Percentiles rank a stretch among this genome's conserved stretches.
These are phyloP conservation scores for Notodonta ziczac DNA, from an alignment of 2,888 invertebrate species.

Conservation along the genomic window DNA sequence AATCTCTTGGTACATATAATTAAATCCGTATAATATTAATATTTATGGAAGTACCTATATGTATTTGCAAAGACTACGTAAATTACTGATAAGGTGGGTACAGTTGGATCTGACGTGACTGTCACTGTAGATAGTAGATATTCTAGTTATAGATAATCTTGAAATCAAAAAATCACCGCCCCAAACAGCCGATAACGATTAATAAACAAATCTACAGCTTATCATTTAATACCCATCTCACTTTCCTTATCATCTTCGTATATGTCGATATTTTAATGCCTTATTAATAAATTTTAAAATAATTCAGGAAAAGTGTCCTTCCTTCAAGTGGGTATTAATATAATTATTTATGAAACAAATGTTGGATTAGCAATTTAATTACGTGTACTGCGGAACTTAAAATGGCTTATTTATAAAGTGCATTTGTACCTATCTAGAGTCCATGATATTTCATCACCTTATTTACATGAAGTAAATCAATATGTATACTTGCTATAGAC, in stretches of 20 bases:
- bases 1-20: neutral
- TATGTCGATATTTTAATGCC: slow-evolving; percentile 49
- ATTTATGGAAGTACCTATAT: neutral
- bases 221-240: slow-evolving; percentile 55
- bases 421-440: too few species aligned
- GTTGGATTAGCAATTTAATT: too few species aligned
- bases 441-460: too few species aligned
- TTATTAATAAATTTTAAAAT: slow-evolving; percentile 14
- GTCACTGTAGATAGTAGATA: slow-evolving; percentile 18
- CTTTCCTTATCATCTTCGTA: slow-evolving; percentile 51
- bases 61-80: neutral
- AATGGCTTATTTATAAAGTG: too few species aligned
- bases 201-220: slow-evolving; percentile 48
- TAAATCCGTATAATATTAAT: neutral
- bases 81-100: neutral
- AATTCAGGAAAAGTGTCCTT: slow-evolving; percentile 14
- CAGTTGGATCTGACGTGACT: slow-evolving; percentile 10
- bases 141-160: slow-evolving; percentile 30
- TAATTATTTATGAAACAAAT: neutral
- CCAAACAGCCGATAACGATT: slow-evolving; percentile 49
- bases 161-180: slow-evolving; percentile 60
- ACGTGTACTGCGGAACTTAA: too few species aligned
- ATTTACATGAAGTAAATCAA: too few species aligned
- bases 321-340: neutral
- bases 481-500: too few species aligned